Conservation (phyloP, 1,140 invertebrate species). For the Euura lappo region DNA sequence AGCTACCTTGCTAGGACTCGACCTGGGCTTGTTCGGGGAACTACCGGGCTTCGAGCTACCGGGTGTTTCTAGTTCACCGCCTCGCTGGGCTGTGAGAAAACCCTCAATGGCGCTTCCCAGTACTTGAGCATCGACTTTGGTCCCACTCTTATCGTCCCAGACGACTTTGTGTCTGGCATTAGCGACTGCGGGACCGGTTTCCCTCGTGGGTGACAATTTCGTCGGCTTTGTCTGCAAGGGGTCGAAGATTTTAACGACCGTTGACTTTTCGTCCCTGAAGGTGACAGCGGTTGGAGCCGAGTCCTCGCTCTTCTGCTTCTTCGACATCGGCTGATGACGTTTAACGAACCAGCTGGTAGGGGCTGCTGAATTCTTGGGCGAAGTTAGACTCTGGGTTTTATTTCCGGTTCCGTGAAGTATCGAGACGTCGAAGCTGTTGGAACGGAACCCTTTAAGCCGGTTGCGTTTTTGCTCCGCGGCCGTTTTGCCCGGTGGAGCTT, state of each 20-base stretch:
- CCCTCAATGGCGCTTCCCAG: conserved; percentile 83
- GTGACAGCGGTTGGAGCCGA: conserved; percentile 35
- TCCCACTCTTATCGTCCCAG: conserved; percentile 76
- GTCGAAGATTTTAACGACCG: conserved; percentile 44
- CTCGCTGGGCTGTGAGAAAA: conserved; percentile 65
- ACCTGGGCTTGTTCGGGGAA: conserved; percentile 50
- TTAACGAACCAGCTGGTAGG: conserved; percentile 77
- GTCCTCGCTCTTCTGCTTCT: conserved; percentile 64
- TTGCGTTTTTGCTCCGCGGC: conserved; percentile 57
- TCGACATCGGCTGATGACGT: conserved; percentile 74
- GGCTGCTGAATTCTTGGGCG: conserved; percentile 36
- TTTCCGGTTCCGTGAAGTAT: conserved; percentile 65
- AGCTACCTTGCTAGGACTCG: conserved; percentile 47
- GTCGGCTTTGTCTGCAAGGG: conserved; percentile 61
- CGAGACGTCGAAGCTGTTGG: conserved; percentile 83
- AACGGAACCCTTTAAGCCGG: conserved; percentile 69
- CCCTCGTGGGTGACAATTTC: conserved; percentile 53
- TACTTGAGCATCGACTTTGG: conserved; percentile 75
- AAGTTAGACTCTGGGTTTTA: conserved; percentile 27
- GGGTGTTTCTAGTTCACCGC: conserved; percentile 51
- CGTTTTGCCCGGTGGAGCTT: conserved; percentile 33
- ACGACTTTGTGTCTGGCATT: conserved; percentile 61
- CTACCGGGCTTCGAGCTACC: conserved; percentile 41
- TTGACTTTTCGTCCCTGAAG: conserved; percentile 53
- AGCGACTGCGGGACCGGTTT: conserved; percentile 22